A percentile compares a stretch with the other conserved stretches of the same genome.
Conservation (phyloP, 2,797 vertebrate genomes). For the Chaetophractus vellerosus region DNA sequence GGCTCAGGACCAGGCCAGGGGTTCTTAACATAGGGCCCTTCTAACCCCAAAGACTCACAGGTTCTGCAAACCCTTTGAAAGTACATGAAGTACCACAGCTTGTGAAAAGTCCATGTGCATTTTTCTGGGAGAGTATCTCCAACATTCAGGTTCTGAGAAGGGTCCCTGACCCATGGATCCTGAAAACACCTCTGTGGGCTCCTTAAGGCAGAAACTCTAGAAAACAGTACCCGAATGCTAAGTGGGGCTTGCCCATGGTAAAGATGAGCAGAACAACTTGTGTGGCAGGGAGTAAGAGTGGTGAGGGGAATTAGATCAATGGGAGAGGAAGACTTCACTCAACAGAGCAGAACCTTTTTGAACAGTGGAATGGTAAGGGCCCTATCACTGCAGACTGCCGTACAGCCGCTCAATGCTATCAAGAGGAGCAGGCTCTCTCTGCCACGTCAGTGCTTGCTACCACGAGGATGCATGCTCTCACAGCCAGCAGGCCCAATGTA, state of each 20-base stretch:
- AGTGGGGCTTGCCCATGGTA: neutral
- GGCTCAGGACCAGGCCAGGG: neutral
- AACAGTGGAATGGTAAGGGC: neutral
- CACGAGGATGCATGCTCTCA: neutral
- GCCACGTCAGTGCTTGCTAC: neutral
- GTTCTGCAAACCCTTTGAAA: neutral
- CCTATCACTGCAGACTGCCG: neutral
- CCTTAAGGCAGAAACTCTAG: neutral
- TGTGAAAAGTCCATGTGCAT: accelerated
- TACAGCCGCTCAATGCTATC: neutral
- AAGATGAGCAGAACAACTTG: no score
- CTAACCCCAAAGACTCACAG: neutral
- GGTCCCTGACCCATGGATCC: neutral
- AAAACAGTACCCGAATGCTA: neutral
- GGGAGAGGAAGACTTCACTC: neutral
- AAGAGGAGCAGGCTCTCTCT: neutral
- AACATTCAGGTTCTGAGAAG: constrained; percentile 15
- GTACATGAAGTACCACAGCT: neutral
- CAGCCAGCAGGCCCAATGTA: neutral
- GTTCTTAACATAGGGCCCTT: neutral
- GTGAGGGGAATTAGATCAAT: no score
- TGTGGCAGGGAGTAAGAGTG: neutral
- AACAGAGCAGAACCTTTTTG: neutral
- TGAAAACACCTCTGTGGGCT: neutral
- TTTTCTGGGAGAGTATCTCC: neutral